These are phyloP conservation scores for Andinoacara biseriatus DNA, from an alignment of 2,113 vertebrate genomes.

Conservation along the genomic window DNA sequence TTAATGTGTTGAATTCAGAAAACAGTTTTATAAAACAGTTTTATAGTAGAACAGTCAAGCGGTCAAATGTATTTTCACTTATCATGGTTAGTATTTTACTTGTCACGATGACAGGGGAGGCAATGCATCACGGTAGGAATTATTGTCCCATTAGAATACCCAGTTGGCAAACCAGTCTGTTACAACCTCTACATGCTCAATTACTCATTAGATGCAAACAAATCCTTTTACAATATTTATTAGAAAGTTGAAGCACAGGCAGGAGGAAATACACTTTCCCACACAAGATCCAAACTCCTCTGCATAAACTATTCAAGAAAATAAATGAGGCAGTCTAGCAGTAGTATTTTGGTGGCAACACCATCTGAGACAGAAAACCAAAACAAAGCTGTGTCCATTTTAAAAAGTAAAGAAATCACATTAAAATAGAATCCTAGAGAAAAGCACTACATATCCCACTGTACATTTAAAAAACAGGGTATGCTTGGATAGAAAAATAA, in stretches of 20 bases:
- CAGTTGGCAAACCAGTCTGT: neutral
- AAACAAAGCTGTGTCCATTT: slow-evolving; percentile 23
- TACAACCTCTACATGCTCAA: neutral
- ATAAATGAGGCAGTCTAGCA: slow-evolving; percentile 24
- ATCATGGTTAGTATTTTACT: too few relatives aligned
- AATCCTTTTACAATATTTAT: slow-evolving; percentile 50
- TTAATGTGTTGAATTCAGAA: too few relatives aligned
- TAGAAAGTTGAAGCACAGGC: slow-evolving; percentile 35
- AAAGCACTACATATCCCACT: slow-evolving; percentile 35
- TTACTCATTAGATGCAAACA: neutral
- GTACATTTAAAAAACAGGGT: slow-evolving; percentile 31
- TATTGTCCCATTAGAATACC: neutral
- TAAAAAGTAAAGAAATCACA: slow-evolving; percentile 12
- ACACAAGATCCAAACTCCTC: neutral
- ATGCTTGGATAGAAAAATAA: neutral
- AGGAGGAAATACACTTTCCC: slow-evolving; percentile 7
- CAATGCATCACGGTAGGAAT: too few relatives aligned
- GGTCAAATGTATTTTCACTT: too few relatives aligned
- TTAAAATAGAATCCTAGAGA: slow-evolving; percentile 25
- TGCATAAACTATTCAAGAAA: slow-evolving; percentile 17
- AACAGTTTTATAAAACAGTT: too few relatives aligned
- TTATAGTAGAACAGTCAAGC: too few relatives aligned
- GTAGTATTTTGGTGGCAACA: slow-evolving; percentile 45
- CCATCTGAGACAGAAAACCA: slow-evolving; percentile 18
- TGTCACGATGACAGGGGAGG: too few relatives aligned